A percentile compares a stretch with the other conserved stretches of the same genome.
Conservation (phyloP, 1,140 invertebrate genomes). For the Cydia splendana region DNA sequence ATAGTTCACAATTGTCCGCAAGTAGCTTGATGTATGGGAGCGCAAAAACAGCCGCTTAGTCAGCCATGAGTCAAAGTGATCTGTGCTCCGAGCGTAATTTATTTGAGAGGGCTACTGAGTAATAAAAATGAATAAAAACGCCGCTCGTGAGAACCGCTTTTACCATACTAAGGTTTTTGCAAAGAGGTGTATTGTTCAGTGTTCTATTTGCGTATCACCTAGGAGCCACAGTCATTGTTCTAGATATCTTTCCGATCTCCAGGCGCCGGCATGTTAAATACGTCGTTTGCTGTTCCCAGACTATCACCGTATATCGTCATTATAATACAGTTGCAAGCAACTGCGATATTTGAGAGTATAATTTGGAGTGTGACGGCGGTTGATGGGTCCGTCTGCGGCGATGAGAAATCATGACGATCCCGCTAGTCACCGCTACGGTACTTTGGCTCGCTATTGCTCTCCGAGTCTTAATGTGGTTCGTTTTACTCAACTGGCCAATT, state of each 20-base stretch:
- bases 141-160: conserved; percentile 48
- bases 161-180: conserved; percentile 44
- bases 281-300: conserved; percentile 69
- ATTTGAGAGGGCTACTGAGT: conserved; percentile 55
- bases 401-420: conserved; percentile 68
- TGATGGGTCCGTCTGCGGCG: conserved; percentile 43
- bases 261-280: conserved; percentile 60
- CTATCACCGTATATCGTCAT: conserved; percentile 69
- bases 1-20: conserved; percentile 46
- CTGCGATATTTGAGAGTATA: conserved; percentile 65
- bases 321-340: conserved; percentile 71
- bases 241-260: conserved; percentile 63
- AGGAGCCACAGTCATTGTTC: conserved; percentile 66
- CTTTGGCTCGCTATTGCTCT: conserved; percentile 63
- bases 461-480: conserved; percentile 67
- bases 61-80: conserved; percentile 65
- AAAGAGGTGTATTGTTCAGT: conserved; percentile 55
- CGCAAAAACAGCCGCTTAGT: conserved; percentile 61
- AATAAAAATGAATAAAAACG: conserved; percentile 46
- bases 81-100: conserved; percentile 36
- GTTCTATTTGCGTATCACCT: conserved; percentile 65
- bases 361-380: conserved; percentile 59
- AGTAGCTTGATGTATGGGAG: conserved; percentile 40
- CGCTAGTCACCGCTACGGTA: conserved; percentile 73
- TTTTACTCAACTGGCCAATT: conserved; percentile 66